A percentile compares a stretch with the other conserved stretches of the same genome.
Conservation (phyloP, 2,888 invertebrate genomes). For the Orthosia cruda region DNA sequence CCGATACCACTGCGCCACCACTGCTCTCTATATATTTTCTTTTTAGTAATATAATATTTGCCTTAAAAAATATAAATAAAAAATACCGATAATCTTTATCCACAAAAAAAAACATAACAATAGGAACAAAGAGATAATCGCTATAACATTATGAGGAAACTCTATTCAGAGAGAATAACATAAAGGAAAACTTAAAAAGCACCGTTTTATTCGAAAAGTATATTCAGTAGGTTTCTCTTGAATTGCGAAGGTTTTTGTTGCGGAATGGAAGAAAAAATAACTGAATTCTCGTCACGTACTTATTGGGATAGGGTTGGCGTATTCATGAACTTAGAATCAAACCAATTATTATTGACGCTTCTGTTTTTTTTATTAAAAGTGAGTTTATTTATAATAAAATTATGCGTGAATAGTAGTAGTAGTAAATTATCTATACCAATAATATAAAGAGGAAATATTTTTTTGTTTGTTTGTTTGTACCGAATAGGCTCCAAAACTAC, state of each 20-base stretch:
- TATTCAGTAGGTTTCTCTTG: slow-evolving; percentile 50
- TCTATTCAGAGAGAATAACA: slow-evolving; percentile 52
- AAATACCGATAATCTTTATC: background rate
- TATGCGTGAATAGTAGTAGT: no score
- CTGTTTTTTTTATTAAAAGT: slow-evolving; percentile 17
- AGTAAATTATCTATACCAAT: no score
- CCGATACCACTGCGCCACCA: no score
- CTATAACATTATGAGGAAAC: slow-evolving; percentile 28
- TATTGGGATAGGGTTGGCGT: slow-evolving; percentile 50
- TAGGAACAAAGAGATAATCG: slow-evolving; percentile 34
- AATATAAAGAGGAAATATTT: no score
- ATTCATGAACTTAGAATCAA: slow-evolving; percentile 60
- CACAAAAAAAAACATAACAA: slow-evolving; percentile 30
- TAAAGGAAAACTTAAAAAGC: slow-evolving; percentile 53
- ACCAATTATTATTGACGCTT: slow-evolving; percentile 57
- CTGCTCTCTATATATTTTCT: no score
- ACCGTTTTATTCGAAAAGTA: slow-evolving; percentile 61
- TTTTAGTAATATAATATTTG: background rate
- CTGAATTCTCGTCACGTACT: slow-evolving; percentile 66
- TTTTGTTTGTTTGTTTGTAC: no score
- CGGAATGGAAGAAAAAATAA: slow-evolving; percentile 60
- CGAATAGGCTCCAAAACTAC: no score
- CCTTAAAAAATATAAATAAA: background rate
- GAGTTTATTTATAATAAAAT: no score
- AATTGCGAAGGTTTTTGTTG: slow-evolving; percentile 55